Percentiles rank a stretch among this genome's conserved stretches.
phyloP scores from a whole-genome alignment of 2,113 vertebrate genomes.

The Neolamprologus kungweensis region DNA sequence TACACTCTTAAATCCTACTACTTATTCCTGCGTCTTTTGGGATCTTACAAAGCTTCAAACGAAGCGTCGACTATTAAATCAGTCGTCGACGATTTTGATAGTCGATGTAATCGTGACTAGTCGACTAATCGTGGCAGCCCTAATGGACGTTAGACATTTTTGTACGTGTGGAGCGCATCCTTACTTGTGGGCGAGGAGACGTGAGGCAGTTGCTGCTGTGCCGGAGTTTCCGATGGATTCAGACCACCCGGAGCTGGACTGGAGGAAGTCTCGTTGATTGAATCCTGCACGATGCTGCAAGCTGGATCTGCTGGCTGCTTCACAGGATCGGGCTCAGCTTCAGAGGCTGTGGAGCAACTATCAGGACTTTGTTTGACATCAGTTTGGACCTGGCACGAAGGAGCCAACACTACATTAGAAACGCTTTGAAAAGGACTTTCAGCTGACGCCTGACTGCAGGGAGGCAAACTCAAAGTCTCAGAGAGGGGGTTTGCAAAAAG shows the following conservation, averaged over 20 bases:
- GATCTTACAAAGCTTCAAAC: accelerated
- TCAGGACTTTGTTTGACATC: background rate
- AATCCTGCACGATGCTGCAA: background rate
- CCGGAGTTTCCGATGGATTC: background rate
- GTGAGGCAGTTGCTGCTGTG: background rate
- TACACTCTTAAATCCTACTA: accelerated
- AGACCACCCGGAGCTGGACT: background rate
- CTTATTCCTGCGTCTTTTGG: accelerated
- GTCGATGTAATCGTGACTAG: no score
- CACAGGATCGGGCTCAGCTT: background rate
- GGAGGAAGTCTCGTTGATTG: background rate
- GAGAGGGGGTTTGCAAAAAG: conserved; percentile 28
- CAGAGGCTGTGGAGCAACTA: background rate
- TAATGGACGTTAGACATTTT: no score
- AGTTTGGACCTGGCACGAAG: accelerated
- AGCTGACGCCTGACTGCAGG: background rate
- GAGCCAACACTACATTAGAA: background rate
- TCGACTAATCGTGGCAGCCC: no score
- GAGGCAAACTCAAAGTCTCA: background rate
- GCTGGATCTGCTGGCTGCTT: background rate
- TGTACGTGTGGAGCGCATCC: background rate
- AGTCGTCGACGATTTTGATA: accelerated
- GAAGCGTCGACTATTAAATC: accelerated
- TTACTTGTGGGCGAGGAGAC: conserved; percentile 52
- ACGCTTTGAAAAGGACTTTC: background rate